Base-by-base conservation (phyloP, 1,140 invertebrate species). In the Holcopasites calliopsidis region DNA sequence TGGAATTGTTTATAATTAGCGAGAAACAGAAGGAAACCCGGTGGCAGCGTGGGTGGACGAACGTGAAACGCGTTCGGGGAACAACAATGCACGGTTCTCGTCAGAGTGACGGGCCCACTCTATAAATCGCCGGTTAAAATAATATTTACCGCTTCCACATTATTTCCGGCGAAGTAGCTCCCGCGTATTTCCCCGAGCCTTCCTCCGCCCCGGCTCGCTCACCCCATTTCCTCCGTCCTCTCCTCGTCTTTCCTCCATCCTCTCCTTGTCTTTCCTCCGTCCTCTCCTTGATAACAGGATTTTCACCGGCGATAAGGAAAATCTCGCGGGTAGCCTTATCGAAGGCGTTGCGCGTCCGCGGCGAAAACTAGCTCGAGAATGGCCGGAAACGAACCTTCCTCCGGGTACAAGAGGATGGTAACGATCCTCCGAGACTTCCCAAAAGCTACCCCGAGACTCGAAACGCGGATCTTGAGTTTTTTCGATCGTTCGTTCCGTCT, bases 1-100 rank as follows among this genome's bases (percentile, higher is more conserved):
- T 28, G 31, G 11, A n/a, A 31, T 26, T 42, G 71, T 74, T 74
- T 74, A 74, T 74, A 74, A 74, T 74, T 74, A 66, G 71, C 71
- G 50, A 50, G 18, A 23, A 38, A 21, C 5, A 10, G n/a, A 35
- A 10, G 18, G 33, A 31, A 16, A 28, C 31, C 5, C n/a, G n/a
- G n/a, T n/a, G 16, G 3, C 18, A 52, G 33, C 1, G 10, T 2
- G 5, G 21, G 55, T 7, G 64, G 33, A 31, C 44, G 61, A 18
- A 11, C 21, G 28, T 40, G 42, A 1, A 8, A 7, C 2, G 16
- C n/a, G 71, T 7, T 49, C 40, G 44, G 26, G 33, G 21, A 52
- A 49, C 65, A 79, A 83, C 81, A 86, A 88, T 93, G 70, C 93
- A 87, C 85, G 89, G 82, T 47, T 90, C 81, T 83, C 54, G 77